Base-by-base conservation (phyloP, 92 coral and sea anemone species). In the Bergia sp. region DNA sequence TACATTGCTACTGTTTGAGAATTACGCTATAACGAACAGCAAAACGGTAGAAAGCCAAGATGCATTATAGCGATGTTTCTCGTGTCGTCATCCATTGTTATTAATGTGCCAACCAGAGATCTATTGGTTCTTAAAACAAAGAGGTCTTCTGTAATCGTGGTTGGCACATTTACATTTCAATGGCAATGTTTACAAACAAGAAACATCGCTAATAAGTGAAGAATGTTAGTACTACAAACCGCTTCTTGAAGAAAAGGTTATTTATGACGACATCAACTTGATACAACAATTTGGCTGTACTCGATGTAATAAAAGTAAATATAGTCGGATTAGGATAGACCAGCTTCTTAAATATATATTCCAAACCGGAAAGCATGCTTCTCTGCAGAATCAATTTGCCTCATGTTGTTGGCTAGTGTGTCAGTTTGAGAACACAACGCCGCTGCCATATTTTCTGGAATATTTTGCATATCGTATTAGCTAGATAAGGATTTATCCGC, bases 81-180 rank as follows among this genome's bases (percentile, higher is more conserved):
- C 77, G 77, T 73, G 77, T 73, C 77, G 49, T 75, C 50, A 75
- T 38, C 79, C 79, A 39, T 75, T 75, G 79, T 75, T 75, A 75
- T 75, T 75, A n/a, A n/a, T n/a, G n/a, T n/a, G n/a, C n/a, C n/a
- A n/a, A n/a, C n/a, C n/a, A n/a, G n/a, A n/a, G n/a, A 75, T 4
- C 79, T 39, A 75, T 75, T 75, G 79, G 79, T 75, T 75, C 79
- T 75, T 75, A 7, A 75, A 75, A 75, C 79, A 75, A 75, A 75
- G 79, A 7, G 79, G 50, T 38, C 47, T 75, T 75, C 36, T 75
- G 49, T 5, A 38, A 38, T 75, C 50, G 79, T 11, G 79, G 79
- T 5, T 5, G 79, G 79, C 79, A 75, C 79, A 75, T 75, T 75
- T 75, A 11, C 15, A 75, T 75, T 75, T 75, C 79, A 75, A 75